Evolutionary conservation across 2,113 vertebrate genomes (phyloP).

Genomic region (Parus major): DNA sequence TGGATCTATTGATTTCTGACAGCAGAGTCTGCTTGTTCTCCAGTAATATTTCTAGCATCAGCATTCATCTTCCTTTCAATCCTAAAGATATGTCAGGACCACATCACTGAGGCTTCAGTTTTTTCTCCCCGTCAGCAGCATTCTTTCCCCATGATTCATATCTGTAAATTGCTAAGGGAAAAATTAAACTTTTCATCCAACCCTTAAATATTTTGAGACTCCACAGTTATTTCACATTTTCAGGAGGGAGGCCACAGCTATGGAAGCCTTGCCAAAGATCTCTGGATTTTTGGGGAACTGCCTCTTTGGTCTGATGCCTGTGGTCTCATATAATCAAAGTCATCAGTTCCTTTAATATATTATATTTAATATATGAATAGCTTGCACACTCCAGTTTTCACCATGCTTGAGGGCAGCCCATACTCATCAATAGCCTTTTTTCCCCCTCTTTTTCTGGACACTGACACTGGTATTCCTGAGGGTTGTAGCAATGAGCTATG

Average conservation of each 20-base stretch:
- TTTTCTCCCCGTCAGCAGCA: slow-evolving; percentile 52
- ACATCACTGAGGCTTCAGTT: slow-evolving; percentile 11
- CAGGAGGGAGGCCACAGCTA: not conserved
- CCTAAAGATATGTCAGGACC: slow-evolving; percentile 46
- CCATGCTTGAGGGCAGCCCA: not conserved
- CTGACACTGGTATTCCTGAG: not conserved
- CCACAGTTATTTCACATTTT: not conserved
- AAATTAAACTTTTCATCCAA: slow-evolving; percentile 59
- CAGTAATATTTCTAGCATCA: slow-evolving; percentile 57
- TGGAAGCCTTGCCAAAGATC: not conserved
- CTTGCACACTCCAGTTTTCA: not conserved
- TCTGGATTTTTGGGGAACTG: not conserved
- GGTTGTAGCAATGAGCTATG: not conserved
- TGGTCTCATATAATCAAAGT: not conserved
- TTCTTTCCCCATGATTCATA: slow-evolving; percentile 48
- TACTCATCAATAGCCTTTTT: not conserved
- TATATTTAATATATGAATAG: not conserved
- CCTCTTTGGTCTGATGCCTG: not conserved
- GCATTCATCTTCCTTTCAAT: slow-evolving; percentile 57
- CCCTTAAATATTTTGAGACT: not conserved
- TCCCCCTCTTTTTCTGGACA: not conserved
- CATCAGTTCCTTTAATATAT: not conserved
- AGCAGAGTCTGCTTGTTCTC: slow-evolving; percentile 46
- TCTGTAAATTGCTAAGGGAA: slow-evolving; percentile 14
- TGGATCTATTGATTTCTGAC: slow-evolving; percentile 61